Percentiles rank a stretch among this genome's conserved stretches.
Conservation (phyloP, 1,140 invertebrate species). For the Chionoecetes opilio region DNA sequence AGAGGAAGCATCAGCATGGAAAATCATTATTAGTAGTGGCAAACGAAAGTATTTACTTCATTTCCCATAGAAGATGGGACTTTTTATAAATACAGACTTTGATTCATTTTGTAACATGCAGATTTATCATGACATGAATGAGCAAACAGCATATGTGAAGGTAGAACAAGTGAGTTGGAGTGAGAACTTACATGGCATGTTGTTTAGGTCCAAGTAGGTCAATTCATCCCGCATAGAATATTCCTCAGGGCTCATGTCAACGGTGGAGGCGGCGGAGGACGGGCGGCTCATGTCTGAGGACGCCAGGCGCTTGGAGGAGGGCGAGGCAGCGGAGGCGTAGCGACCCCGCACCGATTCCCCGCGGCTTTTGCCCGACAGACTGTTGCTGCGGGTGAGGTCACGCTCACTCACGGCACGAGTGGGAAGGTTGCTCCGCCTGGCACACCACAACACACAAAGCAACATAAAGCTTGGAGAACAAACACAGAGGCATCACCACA, state of each 20-base stretch:
- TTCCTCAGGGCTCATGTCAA: conserved; percentile 81
- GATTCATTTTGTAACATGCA: not conserved
- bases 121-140: not conserved
- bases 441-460: conserved; percentile 64
- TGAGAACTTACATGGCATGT: conserved; percentile 77
- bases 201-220: conserved; percentile 74
- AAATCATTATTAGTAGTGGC: no score
- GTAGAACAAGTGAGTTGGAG: not conserved
- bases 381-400: conserved; percentile 82
- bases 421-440: conserved; percentile 76
- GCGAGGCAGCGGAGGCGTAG: conserved; percentile 66
- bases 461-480: conserved; percentile 27
- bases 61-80: no score
- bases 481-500: conserved; percentile 49
- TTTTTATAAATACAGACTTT: no score
- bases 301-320: conserved; percentile 51
- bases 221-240: conserved; percentile 71
- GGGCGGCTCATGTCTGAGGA: conserved; percentile 79
- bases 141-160: no score
- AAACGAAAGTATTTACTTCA: no score
- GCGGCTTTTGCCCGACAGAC: conserved; percentile 69
- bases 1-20: no score
- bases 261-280: conserved; percentile 80
- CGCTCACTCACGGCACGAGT: conserved; percentile 85
- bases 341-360: conserved; percentile 68